Evolutionary conservation across 2,113 vertebrate species (phyloP), one percentile per base, ranked within the genome.

Genomic region (Cisticola juncidis): DNA sequence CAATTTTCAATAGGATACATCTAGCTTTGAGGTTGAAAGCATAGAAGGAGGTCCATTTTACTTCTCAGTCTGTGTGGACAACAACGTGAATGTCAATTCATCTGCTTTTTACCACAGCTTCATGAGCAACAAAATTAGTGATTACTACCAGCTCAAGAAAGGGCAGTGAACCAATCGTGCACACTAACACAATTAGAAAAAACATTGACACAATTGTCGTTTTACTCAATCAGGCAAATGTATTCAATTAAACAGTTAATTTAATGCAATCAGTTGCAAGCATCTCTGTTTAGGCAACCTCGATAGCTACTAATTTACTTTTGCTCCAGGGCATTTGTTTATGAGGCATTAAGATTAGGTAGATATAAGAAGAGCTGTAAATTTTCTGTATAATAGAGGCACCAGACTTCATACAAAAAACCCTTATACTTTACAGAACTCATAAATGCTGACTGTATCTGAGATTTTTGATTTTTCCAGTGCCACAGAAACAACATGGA

Each of bases 231-330:
- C 53, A 86, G 58, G 66, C 6, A 79, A 96, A 95, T 88, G 18
- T 29, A 69, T 85, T 90, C 57, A 93, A 69, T 90, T 93, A 82
- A 94, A 91, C 47, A 81, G 58, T 77, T 91, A 88, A 92, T 94
- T 92, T 90, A 88, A 90, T 62, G 53, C 56, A 76, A 91, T 87
- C 33, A 72, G 28, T 64, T 57, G 40, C 58, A 78, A 91, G 40
- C 36, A 85, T 74, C 60, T 84, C 80, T 87, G n/a, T 86, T 86
- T 92, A 72, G 81, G 40, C n/a, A 94, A 60, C 12, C 28, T 72
- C 3, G 1, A 33, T 57, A 92, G 42, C 50, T 91, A 69, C 54
- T 83, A 86, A 81, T 81, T 86, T 82, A 56, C 22, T 80, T 95
- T 90, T 86, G 45, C 62, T 86, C 57, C 58, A 9, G n/a, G 72